Conservation (phyloP, 2,888 invertebrate species). For the Phymatocera aterrima region DNA sequence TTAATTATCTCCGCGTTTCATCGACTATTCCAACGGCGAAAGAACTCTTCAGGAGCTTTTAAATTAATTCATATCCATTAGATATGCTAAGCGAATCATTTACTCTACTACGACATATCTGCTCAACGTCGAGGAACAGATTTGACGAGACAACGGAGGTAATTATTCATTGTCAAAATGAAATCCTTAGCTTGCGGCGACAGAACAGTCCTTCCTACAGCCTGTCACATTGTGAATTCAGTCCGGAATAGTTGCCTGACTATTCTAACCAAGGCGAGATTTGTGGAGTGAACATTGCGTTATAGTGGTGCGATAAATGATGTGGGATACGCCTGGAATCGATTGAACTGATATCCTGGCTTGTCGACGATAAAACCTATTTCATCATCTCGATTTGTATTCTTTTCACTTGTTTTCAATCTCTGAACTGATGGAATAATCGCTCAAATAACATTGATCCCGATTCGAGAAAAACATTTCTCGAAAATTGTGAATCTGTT, state of each 20-base stretch:
- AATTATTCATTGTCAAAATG: background rate
- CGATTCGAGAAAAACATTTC: background rate
- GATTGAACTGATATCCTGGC: background rate
- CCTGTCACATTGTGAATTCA: too few relatives aligned
- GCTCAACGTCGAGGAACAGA: background rate
- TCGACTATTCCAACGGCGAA: background rate
- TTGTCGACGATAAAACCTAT: background rate
- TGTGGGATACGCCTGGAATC: background rate
- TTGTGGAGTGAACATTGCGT: too few relatives aligned
- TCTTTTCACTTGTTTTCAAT: background rate
- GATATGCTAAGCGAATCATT: background rate
- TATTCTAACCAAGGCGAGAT: too few relatives aligned
- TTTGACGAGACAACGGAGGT: background rate
- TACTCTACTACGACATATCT: background rate
- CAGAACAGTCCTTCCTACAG: too few relatives aligned
- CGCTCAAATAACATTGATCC: constrained; percentile 6
- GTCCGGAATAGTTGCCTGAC: too few relatives aligned
- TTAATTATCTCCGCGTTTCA: background rate
- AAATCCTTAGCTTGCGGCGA: background rate
- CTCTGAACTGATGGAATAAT: constrained; percentile 1
- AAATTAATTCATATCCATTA: background rate
- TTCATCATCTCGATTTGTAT: too few relatives aligned
- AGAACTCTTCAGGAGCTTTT: background rate
- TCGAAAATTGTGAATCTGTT: background rate
- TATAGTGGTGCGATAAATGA: too few relatives aligned